Evolutionary conservation across 2,888 invertebrate species (phyloP).

Genomic region (Ophion obscuratus): DNA sequence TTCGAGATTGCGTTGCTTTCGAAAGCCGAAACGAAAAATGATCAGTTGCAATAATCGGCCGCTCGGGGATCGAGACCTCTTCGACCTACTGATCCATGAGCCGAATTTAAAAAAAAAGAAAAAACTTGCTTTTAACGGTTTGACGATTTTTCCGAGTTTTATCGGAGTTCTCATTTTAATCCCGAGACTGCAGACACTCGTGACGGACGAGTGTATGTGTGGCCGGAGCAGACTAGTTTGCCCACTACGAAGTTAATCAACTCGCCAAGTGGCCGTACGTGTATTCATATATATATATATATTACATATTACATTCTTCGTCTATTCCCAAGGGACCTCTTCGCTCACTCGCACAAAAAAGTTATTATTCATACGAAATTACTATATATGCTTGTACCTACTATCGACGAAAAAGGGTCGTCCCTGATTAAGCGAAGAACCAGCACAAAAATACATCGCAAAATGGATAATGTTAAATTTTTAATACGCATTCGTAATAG

Average conservation of each 20-base stretch:
- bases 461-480: background rate
- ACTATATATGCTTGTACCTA: background rate
- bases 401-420: background rate
- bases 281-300: background rate
- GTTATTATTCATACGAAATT: constrained; percentile 23
- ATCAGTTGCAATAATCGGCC: background rate
- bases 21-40: background rate
- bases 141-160: constrained; percentile 27
- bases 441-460: background rate
- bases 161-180: constrained; percentile 47
- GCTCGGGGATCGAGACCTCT: background rate
- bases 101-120: background rate
- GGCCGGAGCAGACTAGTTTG: constrained; percentile 6
- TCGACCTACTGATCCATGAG: constrained; percentile 18
- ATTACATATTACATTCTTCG: constrained; percentile 3
- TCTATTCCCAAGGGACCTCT: constrained; percentile 67
- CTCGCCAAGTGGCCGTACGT: constrained; percentile 58
- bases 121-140: constrained; percentile 21
- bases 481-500: background rate
- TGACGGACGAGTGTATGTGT: constrained; percentile 66
- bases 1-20: background rate
- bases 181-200: constrained; percentile 28
- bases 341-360: background rate
- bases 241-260: constrained; percentile 71
- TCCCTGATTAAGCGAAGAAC: background rate